These are phyloP conservation scores for Eretmochelys imbricata DNA, from an alignment of 2,113 vertebrate genomes.

Conservation along the genomic window DNA sequence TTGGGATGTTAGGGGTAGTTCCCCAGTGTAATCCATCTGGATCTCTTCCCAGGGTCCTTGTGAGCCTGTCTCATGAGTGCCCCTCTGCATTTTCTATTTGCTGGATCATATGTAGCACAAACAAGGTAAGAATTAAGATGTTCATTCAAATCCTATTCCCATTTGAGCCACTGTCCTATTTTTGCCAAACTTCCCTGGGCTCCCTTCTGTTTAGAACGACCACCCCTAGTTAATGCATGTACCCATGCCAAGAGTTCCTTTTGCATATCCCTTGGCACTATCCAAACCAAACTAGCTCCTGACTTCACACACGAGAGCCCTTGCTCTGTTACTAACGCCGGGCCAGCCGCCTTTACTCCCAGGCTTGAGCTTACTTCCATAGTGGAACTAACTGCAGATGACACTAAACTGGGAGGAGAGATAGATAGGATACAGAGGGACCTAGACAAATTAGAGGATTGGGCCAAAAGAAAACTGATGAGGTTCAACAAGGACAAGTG, in stretches of 20 bases:
- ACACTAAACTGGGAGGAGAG: no score
- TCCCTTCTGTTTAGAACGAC: neutral
- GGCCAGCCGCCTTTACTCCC: neutral
- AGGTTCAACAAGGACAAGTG: no score
- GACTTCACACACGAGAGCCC: neutral
- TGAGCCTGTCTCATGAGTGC: no score
- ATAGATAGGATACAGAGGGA: no score
- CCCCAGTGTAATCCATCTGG: neutral
- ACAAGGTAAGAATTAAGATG: neutral
- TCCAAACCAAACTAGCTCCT: neutral
- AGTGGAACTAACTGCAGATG: neutral
- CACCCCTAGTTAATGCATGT: neutral
- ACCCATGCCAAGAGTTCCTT: neutral
- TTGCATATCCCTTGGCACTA: neutral
- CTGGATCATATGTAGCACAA: neutral
- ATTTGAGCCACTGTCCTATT: neutral
- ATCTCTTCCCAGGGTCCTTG: neutral
- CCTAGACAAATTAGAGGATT: no score
- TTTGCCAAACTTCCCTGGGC: neutral
- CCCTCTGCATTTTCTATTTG: neutral
- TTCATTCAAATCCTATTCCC: neutral
- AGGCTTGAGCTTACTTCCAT: neutral
- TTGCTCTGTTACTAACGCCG: neutral
- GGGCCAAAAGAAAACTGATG: no score
- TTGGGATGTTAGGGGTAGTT: neutral